Conservation (phyloP, 2,888 invertebrate genomes). For the Seira ritae region DNA sequence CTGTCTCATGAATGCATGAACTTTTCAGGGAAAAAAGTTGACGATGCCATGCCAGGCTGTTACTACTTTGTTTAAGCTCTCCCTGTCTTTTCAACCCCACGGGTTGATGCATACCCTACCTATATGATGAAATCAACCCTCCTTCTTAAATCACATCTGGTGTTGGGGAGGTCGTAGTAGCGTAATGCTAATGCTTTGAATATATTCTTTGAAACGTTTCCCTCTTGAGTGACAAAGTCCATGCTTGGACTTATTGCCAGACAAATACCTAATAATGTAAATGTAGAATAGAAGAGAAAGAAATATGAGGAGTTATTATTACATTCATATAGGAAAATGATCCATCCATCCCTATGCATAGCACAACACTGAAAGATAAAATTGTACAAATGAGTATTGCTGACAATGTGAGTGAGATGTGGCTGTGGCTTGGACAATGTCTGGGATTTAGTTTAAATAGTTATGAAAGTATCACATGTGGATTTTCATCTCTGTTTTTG, state of each 20-base stretch:
- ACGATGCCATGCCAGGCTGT: slow-evolving; percentile 37
- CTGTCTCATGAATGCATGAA: slow-evolving; percentile 10
- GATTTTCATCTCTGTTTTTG: slow-evolving; percentile 22
- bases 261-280: no score
- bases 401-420: no score
- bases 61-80: neutral
- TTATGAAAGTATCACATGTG: slow-evolving; percentile 40
- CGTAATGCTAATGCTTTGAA: neutral
- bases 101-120: neutral
- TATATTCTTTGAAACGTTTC: neutral
- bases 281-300: no score
- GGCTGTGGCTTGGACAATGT: neutral
- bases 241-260: neutral
- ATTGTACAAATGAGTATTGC: no score
- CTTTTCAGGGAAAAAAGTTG: slow-evolving; percentile 34
- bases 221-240: neutral
- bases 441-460: neutral
- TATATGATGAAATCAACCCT: slow-evolving; percentile 50
- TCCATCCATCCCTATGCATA: no score
- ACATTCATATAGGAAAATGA: neutral
- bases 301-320: slow-evolving; percentile 20
- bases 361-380: no score
- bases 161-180: neutral
- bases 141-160: slow-evolving; percentile 28
- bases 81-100: slow-evolving; percentile 12